Evolutionary conservation across 2,113 vertebrate species (phyloP).

Genomic region (Leiothrix lutea): DNA sequence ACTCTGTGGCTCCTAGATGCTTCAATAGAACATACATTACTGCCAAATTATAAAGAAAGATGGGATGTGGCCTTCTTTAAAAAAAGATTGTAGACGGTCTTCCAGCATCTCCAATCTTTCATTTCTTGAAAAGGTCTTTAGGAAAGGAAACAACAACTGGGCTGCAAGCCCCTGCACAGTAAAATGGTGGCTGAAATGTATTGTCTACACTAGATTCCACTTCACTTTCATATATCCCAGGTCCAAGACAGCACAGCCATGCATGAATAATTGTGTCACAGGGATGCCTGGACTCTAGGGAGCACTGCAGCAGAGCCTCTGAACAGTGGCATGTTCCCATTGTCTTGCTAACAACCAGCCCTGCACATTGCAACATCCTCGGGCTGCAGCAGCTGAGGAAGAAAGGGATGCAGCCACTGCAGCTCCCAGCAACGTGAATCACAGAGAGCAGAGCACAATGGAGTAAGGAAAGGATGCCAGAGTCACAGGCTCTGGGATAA

Average conservation of each 20-base stretch:
- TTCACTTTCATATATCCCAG: rapidly evolving
- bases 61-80: neutral
- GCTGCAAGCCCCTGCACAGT: neutral
- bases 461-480: neutral
- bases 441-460: neutral
- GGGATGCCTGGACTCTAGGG: neutral
- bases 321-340: neutral
- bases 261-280: neutral
- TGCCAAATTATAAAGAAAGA: neutral
- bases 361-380: neutral
- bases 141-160: neutral
- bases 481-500: neutral
- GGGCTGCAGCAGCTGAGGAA: neutral
- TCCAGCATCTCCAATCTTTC: neutral
- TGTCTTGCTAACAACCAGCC: neutral
- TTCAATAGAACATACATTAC: neutral
- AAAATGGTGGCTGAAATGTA: neutral
- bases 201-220: neutral
- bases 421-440: neutral
- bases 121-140: neutral
- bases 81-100: neutral
- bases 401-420: neutral
- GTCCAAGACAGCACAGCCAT: neutral
- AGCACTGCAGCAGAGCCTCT: neutral
- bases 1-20: neutral